Base-by-base conservation (phyloP, 2,888 invertebrate species). In the Stomorhina lunata region DNA sequence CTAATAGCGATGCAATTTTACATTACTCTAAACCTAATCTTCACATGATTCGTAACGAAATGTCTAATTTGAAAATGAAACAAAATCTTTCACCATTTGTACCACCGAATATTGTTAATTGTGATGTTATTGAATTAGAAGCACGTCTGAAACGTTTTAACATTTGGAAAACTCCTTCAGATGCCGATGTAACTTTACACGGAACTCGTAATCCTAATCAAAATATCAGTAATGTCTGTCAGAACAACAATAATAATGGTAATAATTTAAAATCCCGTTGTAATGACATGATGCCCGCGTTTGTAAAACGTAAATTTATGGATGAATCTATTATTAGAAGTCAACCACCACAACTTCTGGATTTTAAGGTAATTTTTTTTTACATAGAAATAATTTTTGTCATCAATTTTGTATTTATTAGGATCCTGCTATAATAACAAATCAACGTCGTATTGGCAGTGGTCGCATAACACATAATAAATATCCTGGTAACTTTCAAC, bases 361-460 rank as follows among this genome's bases (percentile, higher is more conserved):
- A 88, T 63, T 87, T 88, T 68, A 88, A 88, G 86, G 89, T 89
- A 75, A 85, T 66, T 69, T 22, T 6, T 20, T 20, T 12, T 57
- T 57, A 27, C n/a, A 12, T 55, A 57, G 27, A 12, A 48, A 50
- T 34, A 27, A 15, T 17, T 25, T 57, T 48, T 61, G 12, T 50
- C 15, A 25, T 20, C 5, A 7, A 9, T 29, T 2, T 50, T 27
- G 20, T 37, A 9, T 27, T 22, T 0, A 17, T 50, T 59, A 89
- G 89, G 90, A 90, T 84, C 84, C 89, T 2, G 87, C 88, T 4
- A 87, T 88, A 61, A 88, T 89, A 59, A 83, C 81, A 48, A 89
- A 87, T 84, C 89, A 88, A 55, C 86, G 90, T 32, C 90, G 90
- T 7, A 90, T 90, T 59, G 90, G 90, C 6, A 90, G 90, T 65